Conservation (phyloP, 2,888 invertebrate species). For the Drosophila mercatorum region DNA sequence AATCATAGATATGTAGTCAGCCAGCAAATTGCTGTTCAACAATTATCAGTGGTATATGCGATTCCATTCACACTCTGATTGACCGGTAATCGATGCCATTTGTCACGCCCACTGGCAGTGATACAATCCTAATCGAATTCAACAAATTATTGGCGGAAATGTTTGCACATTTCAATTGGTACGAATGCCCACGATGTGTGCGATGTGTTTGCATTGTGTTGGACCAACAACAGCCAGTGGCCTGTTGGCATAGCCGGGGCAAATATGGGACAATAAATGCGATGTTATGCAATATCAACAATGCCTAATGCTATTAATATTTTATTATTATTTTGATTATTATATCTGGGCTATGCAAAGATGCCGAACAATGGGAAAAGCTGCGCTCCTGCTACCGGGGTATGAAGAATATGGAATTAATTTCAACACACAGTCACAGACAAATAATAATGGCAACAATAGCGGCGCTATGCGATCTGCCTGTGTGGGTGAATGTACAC, state of each 20-base stretch:
- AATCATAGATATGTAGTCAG: not conserved
- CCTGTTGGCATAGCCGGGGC: constrained; percentile 21
- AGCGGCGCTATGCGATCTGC: constrained; percentile 6
- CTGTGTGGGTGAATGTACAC: constrained; percentile 19
- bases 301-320: constrained; percentile 71
- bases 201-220: constrained; percentile 6
- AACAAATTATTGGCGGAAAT: constrained; percentile 66
- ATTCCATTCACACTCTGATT: constrained; percentile 22
- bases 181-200: not conserved
- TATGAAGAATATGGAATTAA: constrained; percentile 56
- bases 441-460: constrained; percentile 47
- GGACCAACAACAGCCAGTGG: constrained; percentile 40
- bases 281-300: constrained; percentile 42
- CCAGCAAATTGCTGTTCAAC: not conserved
- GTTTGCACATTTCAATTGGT: constrained; percentile 55
- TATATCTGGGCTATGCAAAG: constrained; percentile 58
- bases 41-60: not conserved
- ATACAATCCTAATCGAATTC: constrained; percentile 55
- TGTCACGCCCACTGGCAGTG: constrained; percentile 23
- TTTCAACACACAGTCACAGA: constrained; percentile 35
- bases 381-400: constrained; percentile 47
- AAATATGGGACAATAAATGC: constrained; percentile 52
- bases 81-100: constrained; percentile 40
- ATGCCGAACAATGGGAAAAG: constrained; percentile 50
- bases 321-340: constrained; percentile 66